Base-by-base conservation (phyloP, 2,113 vertebrate species). In the Siphamia tubifer region DNA sequence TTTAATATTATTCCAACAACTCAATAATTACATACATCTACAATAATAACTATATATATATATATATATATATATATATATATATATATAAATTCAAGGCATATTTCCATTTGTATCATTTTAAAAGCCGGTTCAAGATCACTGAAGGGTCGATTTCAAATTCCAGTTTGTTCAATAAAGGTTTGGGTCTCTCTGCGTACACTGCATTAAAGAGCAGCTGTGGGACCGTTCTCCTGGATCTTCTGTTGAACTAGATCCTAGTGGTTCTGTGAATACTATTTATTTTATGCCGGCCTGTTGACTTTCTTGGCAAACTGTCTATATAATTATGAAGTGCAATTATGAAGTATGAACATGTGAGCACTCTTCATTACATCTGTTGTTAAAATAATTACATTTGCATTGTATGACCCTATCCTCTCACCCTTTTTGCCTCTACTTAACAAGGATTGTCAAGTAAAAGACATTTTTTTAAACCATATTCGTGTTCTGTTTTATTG, bases 271-370 rank as follows among this genome's bases (percentile, higher is more conserved):
- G n/a, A n/a, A n/a, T n/a, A n/a, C n/a, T 89, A 80, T 85, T 89
- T 83, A 83, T 88, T 88, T 85, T 86, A 65, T 66, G 74, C 85
- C 24, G n/a, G 60, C 77, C 70, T 82, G 72, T 69, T 80, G 74
- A 76, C 49, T 70, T 74, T 74, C 65, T 81, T 63, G 70, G 63
- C 68, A 81, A 85, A 82, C 66, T 70, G 84, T 87, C 86, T 89
- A 73, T 75, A 90, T 80, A 68, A 87, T 88, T 89, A 89, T 89
- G 75, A 93, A 93, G 90, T 93, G 91, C 92, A 92, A 91, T 93
- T 93, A 92, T 90, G 82, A 83, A 85, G 87, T 82, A 84, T 73
- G 66, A 76, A 81, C 64, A 89, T 74, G 85, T 79, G 80, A 87
- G 74, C 68, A 69, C 89, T 89, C 77, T 84, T 62, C 72, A 80